Conservation (phyloP, 1,140 invertebrate genomes). For the Cydia amplana region DNA sequence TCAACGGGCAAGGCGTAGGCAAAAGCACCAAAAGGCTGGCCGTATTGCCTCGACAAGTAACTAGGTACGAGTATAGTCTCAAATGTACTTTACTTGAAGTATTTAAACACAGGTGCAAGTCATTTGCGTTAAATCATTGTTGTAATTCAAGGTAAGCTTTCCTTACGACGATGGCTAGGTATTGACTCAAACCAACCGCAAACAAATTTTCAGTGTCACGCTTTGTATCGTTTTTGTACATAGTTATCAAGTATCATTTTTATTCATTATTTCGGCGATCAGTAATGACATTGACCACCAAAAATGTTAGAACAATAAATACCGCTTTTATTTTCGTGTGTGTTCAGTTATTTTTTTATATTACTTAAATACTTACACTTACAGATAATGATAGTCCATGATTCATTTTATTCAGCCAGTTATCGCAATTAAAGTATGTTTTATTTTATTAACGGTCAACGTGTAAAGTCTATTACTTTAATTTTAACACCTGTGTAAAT, state of each 20-base stretch:
- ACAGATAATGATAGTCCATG: too few species aligned
- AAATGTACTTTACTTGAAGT: conserved; percentile 10
- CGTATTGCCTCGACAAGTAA: too few species aligned
- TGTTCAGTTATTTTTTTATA: too few species aligned
- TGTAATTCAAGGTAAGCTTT: conserved; percentile 24
- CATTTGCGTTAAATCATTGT: conserved; percentile 23
- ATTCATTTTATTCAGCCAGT: background rate
- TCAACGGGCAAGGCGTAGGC: too few species aligned
- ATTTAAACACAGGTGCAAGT: conserved; percentile 21
- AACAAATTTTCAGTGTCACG: background rate
- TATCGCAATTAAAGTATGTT: background rate
- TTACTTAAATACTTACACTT: too few species aligned
- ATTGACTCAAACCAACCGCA: conserved; percentile 19
- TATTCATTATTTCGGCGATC: too few species aligned
- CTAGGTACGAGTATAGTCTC: too few species aligned
- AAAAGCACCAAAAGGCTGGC: too few species aligned
- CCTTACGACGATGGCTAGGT: background rate
- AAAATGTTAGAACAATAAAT: too few species aligned
- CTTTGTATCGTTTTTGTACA: background rate
- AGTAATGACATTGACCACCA: too few species aligned
- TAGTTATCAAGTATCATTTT: background rate
- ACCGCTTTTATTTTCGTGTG: too few species aligned
- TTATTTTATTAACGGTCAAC: background rate
- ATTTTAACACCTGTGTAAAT: conserved; percentile 1
- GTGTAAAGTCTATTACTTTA: background rate